These are phyloP conservation scores for Magallana ariakensis DNA, from an alignment of 1,140 invertebrate genomes.

Conservation along the genomic window DNA sequence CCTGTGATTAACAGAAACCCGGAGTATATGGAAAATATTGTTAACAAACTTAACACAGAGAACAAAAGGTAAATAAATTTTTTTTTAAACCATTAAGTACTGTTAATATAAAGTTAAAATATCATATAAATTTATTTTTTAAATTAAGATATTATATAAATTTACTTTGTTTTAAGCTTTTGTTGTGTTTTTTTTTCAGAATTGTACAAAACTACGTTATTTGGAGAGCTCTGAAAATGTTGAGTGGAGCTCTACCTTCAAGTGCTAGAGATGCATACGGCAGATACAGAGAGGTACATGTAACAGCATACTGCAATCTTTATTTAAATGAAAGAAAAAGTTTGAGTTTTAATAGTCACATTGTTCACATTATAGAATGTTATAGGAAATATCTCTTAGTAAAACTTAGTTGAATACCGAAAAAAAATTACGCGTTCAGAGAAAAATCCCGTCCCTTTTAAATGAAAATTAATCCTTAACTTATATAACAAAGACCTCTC, in stretches of 20 bases:
- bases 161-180: background rate
- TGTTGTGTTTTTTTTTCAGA: slow-evolving; percentile 5
- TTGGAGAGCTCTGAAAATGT: slow-evolving; percentile 43
- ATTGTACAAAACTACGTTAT: slow-evolving; percentile 50
- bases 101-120: too few species aligned
- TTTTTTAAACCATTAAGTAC: too few species aligned
- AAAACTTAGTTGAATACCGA: too few species aligned
- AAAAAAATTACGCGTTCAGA: too few species aligned
- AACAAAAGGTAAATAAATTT: background rate
- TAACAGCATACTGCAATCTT: background rate
- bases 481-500: too few species aligned
- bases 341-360: too few species aligned
- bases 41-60: slow-evolving; percentile 84
- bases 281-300: slow-evolving; percentile 50
- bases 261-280: slow-evolving; percentile 25
- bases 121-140: background rate
- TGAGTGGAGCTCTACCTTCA: slow-evolving; percentile 19
- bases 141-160: too few species aligned
- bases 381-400: too few species aligned
- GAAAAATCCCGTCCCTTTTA: too few species aligned
- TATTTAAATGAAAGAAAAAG: too few species aligned
- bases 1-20: slow-evolving; percentile 89
- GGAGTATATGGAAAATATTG: slow-evolving; percentile 88
- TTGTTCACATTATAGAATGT: too few species aligned
- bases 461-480: too few species aligned